Percentiles rank a stretch among this genome's conserved stretches.
phyloP scores from a whole-genome alignment of 2,797 vertebrate species.

The Artibeus lituratus region DNA sequence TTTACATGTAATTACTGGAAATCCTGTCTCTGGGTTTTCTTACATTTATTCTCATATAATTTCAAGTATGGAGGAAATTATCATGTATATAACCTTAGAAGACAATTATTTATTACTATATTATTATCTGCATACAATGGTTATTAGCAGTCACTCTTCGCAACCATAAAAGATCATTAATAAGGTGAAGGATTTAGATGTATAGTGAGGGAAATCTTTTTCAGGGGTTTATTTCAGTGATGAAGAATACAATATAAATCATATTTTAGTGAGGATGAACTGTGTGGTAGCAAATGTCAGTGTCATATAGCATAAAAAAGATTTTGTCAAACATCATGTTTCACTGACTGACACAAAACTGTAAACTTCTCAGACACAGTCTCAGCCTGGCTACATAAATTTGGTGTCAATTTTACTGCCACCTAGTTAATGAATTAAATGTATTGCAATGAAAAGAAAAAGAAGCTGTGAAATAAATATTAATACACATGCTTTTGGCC shows the following conservation, averaged over 20 bases:
- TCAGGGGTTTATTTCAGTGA: slow-evolving; percentile 67
- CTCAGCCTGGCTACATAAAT: neutral
- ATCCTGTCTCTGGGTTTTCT: neutral
- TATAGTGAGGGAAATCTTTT: slow-evolving; percentile 67
- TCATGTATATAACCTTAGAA: neutral
- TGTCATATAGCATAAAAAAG: slow-evolving; percentile 65
- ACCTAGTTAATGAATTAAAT: slow-evolving; percentile 52
- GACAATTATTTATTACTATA: slow-evolving; percentile 73
- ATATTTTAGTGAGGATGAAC: slow-evolving; percentile 70
- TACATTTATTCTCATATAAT: neutral
- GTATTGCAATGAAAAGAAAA: neutral
- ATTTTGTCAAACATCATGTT: slow-evolving; percentile 74
- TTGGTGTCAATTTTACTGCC: neutral
- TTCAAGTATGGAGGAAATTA: neutral
- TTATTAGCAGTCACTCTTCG: slow-evolving; percentile 73
- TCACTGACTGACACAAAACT: slow-evolving; percentile 51
- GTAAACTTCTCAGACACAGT: slow-evolving; percentile 34
- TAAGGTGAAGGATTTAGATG: slow-evolving; percentile 71
- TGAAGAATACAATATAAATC: slow-evolving; percentile 74
- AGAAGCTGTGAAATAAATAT: neutral
- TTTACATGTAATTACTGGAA: neutral
- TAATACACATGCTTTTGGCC: neutral
- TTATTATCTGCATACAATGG: slow-evolving; percentile 68
- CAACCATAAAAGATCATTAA: slow-evolving; percentile 77
- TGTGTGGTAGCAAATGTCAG: slow-evolving; percentile 66